phyloP scores from a whole-genome alignment of 2,888 invertebrate genomes.

The Melitaea athalia region DNA sequence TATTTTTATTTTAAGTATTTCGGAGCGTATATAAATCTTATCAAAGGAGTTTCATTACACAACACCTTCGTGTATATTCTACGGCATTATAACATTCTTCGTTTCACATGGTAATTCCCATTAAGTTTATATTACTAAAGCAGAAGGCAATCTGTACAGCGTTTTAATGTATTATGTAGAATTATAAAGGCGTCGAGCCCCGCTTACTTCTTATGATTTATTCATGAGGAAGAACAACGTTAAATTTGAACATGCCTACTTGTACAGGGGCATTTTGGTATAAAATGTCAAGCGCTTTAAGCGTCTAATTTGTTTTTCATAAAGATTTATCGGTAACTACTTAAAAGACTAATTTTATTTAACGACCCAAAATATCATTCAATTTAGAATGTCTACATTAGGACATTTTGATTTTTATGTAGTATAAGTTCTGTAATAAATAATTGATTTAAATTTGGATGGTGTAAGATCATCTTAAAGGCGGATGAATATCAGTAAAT shows the following conservation, averaged over 20 bases:
- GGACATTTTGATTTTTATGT: slow-evolving; percentile 3
- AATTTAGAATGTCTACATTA: slow-evolving; percentile 22
- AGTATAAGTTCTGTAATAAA: not conserved
- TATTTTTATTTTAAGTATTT: too few relatives aligned
- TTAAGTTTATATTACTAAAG: slow-evolving; percentile 77
- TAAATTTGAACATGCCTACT: slow-evolving; percentile 77
- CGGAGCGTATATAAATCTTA: too few relatives aligned
- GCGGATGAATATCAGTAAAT: slow-evolving; percentile 30
- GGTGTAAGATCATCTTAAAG: not conserved
- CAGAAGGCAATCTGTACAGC: slow-evolving; percentile 78
- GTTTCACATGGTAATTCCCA: slow-evolving; percentile 66
- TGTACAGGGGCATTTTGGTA: slow-evolving; percentile 61
- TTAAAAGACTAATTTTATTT: slow-evolving; percentile 40
- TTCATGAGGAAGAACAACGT: slow-evolving; percentile 76
- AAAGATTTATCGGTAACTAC: slow-evolving; percentile 53
- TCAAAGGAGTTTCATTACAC: not conserved
- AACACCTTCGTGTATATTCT: slow-evolving; percentile 19
- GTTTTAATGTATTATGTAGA: slow-evolving; percentile 82
- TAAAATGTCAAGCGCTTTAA: slow-evolving; percentile 68
- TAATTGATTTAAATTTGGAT: slow-evolving; percentile 8
- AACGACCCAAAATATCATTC: slow-evolving; percentile 30
- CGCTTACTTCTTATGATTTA: slow-evolving; percentile 80
- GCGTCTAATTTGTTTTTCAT: slow-evolving; percentile 70
- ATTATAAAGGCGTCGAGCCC: slow-evolving; percentile 77
- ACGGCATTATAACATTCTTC: slow-evolving; percentile 39